These are phyloP conservation scores for Etheostoma cragini DNA, from an alignment of 2,113 vertebrate genomes.

Conservation along the genomic window DNA sequence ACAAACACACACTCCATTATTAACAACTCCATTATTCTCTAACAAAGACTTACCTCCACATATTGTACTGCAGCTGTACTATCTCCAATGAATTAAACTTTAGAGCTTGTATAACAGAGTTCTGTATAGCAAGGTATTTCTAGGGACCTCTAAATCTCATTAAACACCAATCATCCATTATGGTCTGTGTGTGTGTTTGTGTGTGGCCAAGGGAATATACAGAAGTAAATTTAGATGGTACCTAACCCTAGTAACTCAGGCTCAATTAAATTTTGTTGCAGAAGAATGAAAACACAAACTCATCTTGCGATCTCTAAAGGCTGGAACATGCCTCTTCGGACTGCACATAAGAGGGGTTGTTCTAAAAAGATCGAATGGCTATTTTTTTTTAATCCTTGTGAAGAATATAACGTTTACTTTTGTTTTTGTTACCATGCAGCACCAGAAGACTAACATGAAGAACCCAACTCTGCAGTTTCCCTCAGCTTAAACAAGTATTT, in stretches of 20 bases:
- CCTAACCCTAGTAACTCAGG: not conserved
- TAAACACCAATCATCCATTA: constrained; percentile 57
- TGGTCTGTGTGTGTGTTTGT: constrained; percentile 22
- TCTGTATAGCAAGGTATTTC: constrained; percentile 30
- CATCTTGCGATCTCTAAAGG: not conserved
- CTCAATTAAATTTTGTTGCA: not conserved
- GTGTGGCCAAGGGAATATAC: not conserved
- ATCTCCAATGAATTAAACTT: constrained; percentile 58
- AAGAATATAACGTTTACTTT: not conserved
- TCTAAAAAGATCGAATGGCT: not conserved
- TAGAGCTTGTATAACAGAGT: constrained; percentile 40
- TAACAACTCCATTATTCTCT: constrained; percentile 23
- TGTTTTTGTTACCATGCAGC: not conserved
- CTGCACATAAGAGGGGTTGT: not conserved
- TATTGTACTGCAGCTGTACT: constrained; percentile 63
- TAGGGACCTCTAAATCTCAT: constrained; percentile 57
- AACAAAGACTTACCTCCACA: constrained; percentile 54
- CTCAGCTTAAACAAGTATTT: not conserved
- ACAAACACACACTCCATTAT: constrained; percentile 8
- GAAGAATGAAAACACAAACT: constrained; percentile 7
- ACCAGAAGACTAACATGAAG: too few species aligned
- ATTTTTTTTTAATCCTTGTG: not conserved
- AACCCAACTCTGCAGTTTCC: not conserved
- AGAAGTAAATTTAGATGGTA: constrained; percentile 22
- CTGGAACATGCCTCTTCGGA: not conserved